Evolutionary conservation across 2,888 invertebrate species (phyloP), one percentile per base, ranked within the genome.

Genomic region (Deilephila porcellus): DNA sequence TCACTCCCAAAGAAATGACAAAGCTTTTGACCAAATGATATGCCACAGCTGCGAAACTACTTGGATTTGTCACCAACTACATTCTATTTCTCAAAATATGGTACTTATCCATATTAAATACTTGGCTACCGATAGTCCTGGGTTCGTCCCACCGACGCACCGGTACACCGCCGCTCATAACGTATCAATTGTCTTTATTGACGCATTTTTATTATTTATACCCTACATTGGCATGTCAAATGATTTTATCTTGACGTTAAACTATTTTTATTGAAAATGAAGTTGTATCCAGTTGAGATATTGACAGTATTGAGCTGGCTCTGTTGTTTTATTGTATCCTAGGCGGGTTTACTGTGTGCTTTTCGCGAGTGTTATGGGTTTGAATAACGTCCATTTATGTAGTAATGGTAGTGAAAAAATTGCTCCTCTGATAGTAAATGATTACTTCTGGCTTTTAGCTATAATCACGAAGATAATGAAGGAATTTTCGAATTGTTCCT

Each of bases 131-230:
- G 3, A 11, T 14, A n/a, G 45, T 3, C 45, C 67, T 67, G 67
- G 17, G 20, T 67, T 11, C 67, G 67, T 17, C 25, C 52, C 20
- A 4, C n/a, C n/a, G 56, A 5, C 45, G 34, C 11, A 8, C 37
- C 1, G 37, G 17, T 45, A 14, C 52, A 25, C 34, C 76, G 82
- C 83, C 85, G 83, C 88, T 89, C 90, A 88, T 90, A 92, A 92
- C 92, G 88, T 91, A 91, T 92, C 93, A 93, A 93, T 93, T 93
- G 93, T 92, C 88, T 92, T 90, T 90, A 91, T 86, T 85, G 87
- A 82, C 76, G 81, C 87, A 90, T 91, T 91, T 89, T 91, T 90
- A 90, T 89, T 92, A 91, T 92, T 92, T 91, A 92, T 91, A 78
- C 74, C 74, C 80, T 76, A 83, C 86, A 86, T 86, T 87, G 85